Base-by-base conservation (phyloP, 2,113 vertebrate genomes). In the Nothoprocta pentlandii region DNA sequence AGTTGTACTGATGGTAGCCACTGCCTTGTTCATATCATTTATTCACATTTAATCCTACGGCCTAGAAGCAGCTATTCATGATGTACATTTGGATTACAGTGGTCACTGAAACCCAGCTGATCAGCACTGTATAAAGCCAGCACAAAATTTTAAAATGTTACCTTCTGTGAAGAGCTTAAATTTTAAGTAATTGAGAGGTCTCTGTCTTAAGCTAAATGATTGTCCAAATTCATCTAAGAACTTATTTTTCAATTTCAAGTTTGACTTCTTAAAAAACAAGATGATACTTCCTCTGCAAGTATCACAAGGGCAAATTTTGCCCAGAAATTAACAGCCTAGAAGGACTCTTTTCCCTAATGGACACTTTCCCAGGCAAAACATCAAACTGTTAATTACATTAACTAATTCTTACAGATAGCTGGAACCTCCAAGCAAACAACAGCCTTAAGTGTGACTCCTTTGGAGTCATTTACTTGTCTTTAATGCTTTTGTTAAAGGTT, bases 401-500 rank as follows among this genome's bases (percentile, higher is more conserved):
- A 80, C 34, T 89, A 41, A 42, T 69, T 64, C 66, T 96, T 80
- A 49, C 14, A 79, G 41, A 82, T 75, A 93, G 42, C 25, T 79
- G 22, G 76, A 89, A 82, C 41, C 41, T 12, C 34, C 70, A 87
- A 84, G n/a, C 14, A 81, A 92, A 95, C 44, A 88, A 59, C n/a
- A 80, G 26, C 36, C 22, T 53, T 26, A 56, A 90, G 69, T 70
- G 44, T 32, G 23, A 89, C 61, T 66, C 12, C 7, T 96, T 62
- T 70, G 56, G 70, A 86, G 34, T 87, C 0, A 28, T 77, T 96
- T 80, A 88, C n/a, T 94, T 85, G 8, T 56, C 85, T 96, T 92
- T 87, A 41, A 61, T 90, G 17, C 70, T 14, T 93, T 96, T 91
- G 71, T 92, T 95, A 92, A 94, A 95, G 84, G 21, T 87, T 96